These are phyloP conservation scores for Sycobia sp. DNA, from an alignment of 1,140 invertebrate species.

Conservation along the genomic window DNA sequence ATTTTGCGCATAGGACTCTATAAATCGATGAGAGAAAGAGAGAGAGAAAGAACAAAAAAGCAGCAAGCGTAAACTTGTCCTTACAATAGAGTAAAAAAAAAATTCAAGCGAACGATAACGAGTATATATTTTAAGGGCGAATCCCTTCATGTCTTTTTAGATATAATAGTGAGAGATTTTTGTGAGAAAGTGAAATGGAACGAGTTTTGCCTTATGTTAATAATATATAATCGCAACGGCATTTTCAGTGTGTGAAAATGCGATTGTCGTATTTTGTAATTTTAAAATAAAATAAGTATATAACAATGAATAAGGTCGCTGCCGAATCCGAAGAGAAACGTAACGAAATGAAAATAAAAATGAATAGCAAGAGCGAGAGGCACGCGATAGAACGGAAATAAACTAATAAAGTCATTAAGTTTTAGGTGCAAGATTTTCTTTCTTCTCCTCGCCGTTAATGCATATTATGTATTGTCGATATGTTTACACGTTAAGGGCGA, in stretches of 20 bases:
- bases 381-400: conserved; percentile 9
- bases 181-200: conserved; percentile 5
- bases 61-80: no score
- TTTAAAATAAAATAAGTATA: conserved; percentile 21
- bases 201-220: conserved; percentile 26
- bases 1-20: conserved; percentile 7
- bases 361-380: background rate
- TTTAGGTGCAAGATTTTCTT: conserved; percentile 27
- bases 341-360: no score
- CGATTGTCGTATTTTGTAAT: conserved; percentile 25
- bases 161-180: background rate
- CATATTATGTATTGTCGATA: no score
- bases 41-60: no score
- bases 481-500: background rate
- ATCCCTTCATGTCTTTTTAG: conserved; percentile 27
- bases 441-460: conserved; percentile 20
- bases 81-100: no score
- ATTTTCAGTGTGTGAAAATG: conserved; percentile 30
- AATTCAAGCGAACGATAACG: no score
- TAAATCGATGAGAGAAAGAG: conserved; percentile 14
- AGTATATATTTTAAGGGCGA: conserved; percentile 24
- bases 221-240: conserved; percentile 19
- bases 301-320: background rate
- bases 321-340: no score
- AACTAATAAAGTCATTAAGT: conserved; percentile 23